These are phyloP conservation scores for Valencia hispanica DNA, from an alignment of 2,797 vertebrate species.

Conservation along the genomic window DNA sequence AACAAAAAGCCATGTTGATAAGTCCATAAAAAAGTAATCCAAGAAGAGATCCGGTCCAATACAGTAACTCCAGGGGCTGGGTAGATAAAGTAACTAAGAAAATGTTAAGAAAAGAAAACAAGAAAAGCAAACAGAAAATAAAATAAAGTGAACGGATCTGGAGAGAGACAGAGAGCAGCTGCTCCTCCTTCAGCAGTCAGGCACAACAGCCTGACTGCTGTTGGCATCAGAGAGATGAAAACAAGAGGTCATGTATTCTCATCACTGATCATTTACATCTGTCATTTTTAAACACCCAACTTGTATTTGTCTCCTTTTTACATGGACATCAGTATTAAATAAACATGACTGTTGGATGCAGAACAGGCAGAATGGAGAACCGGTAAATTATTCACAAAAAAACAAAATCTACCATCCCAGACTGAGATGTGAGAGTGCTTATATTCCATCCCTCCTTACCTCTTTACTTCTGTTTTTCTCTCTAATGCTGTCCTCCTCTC, in stretches of 20 bases:
- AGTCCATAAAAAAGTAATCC: no score
- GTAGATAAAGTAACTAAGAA: no score
- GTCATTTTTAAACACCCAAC: slow-evolving; percentile 26
- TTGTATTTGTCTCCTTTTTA: slow-evolving; percentile 18
- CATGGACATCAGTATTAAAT: slow-evolving; percentile 49
- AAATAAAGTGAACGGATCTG: no score
- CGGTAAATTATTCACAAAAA: slow-evolving; percentile 56
- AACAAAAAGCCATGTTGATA: no score
- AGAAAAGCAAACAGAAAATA: no score
- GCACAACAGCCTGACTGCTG: no score
- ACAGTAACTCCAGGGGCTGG: no score
- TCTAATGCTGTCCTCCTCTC: slow-evolving; percentile 34
- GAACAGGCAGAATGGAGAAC: slow-evolving; percentile 41
- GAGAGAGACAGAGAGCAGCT: no score
- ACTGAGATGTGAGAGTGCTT: slow-evolving; percentile 44
- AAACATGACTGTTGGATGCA: slow-evolving; percentile 57
- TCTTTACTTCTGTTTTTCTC: slow-evolving; percentile 42
- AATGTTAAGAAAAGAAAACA: no score
- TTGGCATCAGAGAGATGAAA: neutral
- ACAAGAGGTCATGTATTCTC: slow-evolving; percentile 13
- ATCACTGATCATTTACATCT: slow-evolving; percentile 32
- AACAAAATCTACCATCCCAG: slow-evolving; percentile 46
- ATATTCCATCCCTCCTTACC: slow-evolving; percentile 45
- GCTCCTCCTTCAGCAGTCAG: no score
- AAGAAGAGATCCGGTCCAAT: no score